Evolutionary conservation across 2,113 vertebrate species (phyloP), one percentile per base, ranked within the genome.

Genomic region (Microcebus griseorufus): DNA sequence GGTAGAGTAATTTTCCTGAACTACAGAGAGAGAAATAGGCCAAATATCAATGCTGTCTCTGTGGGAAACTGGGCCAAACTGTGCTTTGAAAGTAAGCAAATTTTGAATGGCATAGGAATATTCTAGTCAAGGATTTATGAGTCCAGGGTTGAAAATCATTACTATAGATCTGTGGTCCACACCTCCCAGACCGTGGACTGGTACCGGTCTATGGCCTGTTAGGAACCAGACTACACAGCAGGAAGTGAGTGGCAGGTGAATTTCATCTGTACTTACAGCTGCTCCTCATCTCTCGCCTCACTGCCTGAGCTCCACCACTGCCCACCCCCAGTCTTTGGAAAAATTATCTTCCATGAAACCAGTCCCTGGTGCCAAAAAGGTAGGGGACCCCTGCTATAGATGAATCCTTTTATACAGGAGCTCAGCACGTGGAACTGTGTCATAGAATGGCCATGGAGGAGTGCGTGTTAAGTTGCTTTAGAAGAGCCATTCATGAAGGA

Each of bases 341-440:
- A 55, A 55, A 18, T 18, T 18, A 17, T 55, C 53, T 55, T 18
- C 53, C 53, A 55, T 55, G 53, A 55, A 55, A 55, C 53, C 17
- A 55, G 53, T 55, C 53, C 53, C 53, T 55, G 53, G 17, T 55
- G 53, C 53, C 53, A 6, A 55, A 55, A 55, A 55, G 53, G 53
- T 55, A 18, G 53, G 53, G 53, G 17, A 55, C 53, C 53, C 53
- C 53, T 55, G 53, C 53, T 18, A 55, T 55, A 55, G 53, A 55
- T 55, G 29, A 45, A 78, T 73, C 13, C 22, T 32, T 34, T 60
- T 69, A 37, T 13, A 48, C 27, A 83, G 16, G 2, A 79, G 0
- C 22, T 62, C 51, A 0, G 27, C 1, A 0, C 1, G 0, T 79
- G 7, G 16, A 48, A 18, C 22, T 23, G 3, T 72, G 9, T 60